Evolutionary conservation across 2,113 vertebrate genomes (phyloP).

Genomic region (Steatornis caripensis): DNA sequence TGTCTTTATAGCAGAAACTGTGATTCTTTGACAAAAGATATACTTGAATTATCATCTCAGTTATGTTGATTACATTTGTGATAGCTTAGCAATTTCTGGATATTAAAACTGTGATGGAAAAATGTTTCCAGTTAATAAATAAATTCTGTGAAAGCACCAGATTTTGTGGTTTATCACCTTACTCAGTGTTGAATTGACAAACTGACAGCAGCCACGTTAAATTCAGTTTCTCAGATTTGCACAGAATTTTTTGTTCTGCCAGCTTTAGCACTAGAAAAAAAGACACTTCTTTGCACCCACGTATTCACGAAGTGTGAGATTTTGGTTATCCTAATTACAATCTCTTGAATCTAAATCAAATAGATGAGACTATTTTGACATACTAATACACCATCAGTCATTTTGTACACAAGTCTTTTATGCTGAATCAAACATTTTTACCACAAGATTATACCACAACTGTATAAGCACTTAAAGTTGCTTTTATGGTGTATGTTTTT

Average conservation of each 20-base stretch:
- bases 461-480: not conserved
- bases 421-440: not conserved
- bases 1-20: conserved; percentile 9
- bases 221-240: not conserved
- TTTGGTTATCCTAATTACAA: not conserved
- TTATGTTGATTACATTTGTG: not conserved
- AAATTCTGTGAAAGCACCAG: not conserved
- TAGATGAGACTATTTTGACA: not conserved
- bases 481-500: not conserved
- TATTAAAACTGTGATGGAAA: not conserved
- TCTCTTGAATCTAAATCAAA: not conserved
- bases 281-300: not conserved
- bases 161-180: not conserved
- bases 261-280: not conserved
- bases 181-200: not conserved
- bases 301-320: not conserved
- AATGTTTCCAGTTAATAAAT: conserved; percentile 65
- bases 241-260: not conserved
- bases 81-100: not conserved
- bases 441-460: not conserved
- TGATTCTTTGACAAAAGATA: not conserved
- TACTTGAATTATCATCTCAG: conserved; percentile 36
- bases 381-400: not conserved
- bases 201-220: not conserved
- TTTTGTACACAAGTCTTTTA: not conserved